Evolutionary conservation across 2,797 vertebrate genomes (phyloP), one percentile per base, ranked within the genome.

Genomic region (Ceryle rudis): DNA sequence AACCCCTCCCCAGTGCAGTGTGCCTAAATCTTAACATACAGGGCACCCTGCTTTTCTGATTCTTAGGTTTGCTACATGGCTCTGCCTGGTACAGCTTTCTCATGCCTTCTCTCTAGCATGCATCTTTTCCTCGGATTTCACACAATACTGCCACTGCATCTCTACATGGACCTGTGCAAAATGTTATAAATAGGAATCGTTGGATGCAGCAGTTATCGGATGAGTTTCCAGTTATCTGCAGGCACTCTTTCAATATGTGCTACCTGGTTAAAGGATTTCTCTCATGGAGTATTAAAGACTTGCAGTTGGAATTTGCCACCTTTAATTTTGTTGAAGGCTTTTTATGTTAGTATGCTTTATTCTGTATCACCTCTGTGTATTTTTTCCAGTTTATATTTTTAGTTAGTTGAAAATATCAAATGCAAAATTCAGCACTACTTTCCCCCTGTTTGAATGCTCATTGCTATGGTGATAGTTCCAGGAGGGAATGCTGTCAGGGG

Each of bases 391-490:
- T 94, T 89, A 37, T 93, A 69, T 94, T 95, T 97, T 97, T 77
- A 97, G 83, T 88, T 93, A 69, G 86, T 75, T 28, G 49, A 89
- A 96, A 96, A 91, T 92, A 89, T 61, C 79, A 86, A 71, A 71
- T 23, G 23, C 47, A 70, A 55, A 71, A 91, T 95, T 95, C 73
- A 94, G 67, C 10, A n/a, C 28, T 91, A 49, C 79, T 81, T 96
- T 73, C 35, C 25, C 25, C n/a, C 26, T 55, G 22, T 86, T 75
- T 89, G 57, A 78, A 73, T 84, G 54, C n/a, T 89, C 33, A 88
- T 96, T 94, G 94, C 87, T 96, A 93, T 96, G 93, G 89, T 86
- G 93, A 97, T 96, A 82, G 46, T 94, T 96, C 81, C 52, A 78
- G 72, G 57, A 90, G 49, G 64, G 64, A 94, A 70, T 82, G 58